phyloP scores from a whole-genome alignment of 2,888 invertebrate species.

The Spilosoma lubricipeda region DNA sequence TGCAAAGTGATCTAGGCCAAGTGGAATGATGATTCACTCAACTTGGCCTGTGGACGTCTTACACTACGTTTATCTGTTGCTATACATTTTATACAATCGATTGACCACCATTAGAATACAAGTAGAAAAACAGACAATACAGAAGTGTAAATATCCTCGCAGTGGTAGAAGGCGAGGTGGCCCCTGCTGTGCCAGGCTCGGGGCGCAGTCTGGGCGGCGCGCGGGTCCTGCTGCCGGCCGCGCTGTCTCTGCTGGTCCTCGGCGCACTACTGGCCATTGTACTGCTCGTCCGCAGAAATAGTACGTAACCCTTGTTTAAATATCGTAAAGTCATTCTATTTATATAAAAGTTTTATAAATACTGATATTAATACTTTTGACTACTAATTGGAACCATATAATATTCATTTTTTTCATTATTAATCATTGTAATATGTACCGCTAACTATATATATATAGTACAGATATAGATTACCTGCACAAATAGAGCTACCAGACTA shows the following conservation, averaged over 20 bases:
- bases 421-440: too few relatives aligned
- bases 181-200: conserved; percentile 89
- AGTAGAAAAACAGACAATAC: not conserved
- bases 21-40: too few relatives aligned
- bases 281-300: conserved; percentile 89
- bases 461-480: too few relatives aligned
- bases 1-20: too few relatives aligned
- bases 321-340: not conserved
- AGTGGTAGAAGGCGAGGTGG: conserved; percentile 88
- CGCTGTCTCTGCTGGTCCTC: conserved; percentile 89
- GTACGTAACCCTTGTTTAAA: conserved; percentile 77
- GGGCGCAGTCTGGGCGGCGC: conserved; percentile 89
- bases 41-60: too few relatives aligned
- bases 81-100: too few relatives aligned
- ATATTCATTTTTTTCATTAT: too few relatives aligned
- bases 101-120: not conserved
- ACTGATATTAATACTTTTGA: too few relatives aligned
- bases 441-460: too few relatives aligned
- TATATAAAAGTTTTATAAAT: not conserved
- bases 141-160: conserved; percentile 7
- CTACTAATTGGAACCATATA: not conserved
- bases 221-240: conserved; percentile 88
- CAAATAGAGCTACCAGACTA: too few relatives aligned
- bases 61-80: too few relatives aligned
- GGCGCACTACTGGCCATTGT: conserved; percentile 89